These are phyloP conservation scores for Spilarctia lutea DNA, from an alignment of 2,888 invertebrate genomes.

Conservation along the genomic window DNA sequence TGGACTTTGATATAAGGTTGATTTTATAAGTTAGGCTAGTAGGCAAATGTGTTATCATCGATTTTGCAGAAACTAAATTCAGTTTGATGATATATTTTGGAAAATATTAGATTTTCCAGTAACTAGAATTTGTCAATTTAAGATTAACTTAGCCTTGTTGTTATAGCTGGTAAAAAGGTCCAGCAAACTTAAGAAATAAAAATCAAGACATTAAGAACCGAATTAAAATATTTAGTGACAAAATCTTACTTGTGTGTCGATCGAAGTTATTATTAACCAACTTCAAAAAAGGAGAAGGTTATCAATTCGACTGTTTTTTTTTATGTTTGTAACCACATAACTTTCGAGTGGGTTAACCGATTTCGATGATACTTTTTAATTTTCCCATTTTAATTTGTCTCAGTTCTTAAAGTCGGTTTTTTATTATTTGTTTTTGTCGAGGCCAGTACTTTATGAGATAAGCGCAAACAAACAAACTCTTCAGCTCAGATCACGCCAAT, in stretches of 20 bases:
- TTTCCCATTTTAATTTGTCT: no score
- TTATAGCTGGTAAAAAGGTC: background rate
- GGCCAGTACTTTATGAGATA: no score
- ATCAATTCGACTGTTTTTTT: no score
- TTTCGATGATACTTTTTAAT: no score
- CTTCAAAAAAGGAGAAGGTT: no score
- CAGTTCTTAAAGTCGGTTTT: no score
- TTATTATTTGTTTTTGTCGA: background rate
- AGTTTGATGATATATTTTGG: background rate
- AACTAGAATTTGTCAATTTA: background rate
- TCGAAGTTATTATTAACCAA: no score
- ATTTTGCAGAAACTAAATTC: background rate
- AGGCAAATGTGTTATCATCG: background rate
- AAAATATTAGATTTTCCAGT: background rate
- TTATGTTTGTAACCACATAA: no score
- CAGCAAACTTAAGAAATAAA: background rate
- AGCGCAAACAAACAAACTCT: no score
- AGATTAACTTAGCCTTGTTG: background rate
- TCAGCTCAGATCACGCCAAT: no score
- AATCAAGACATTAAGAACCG: background rate
- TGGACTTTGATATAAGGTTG: background rate
- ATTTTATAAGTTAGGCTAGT: background rate
- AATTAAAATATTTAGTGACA: background rate
- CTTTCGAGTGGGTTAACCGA: no score
- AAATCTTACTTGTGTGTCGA: background rate